Conservation (phyloP, 2,888 invertebrate genomes). For the Podotricha telesiphe region DNA sequence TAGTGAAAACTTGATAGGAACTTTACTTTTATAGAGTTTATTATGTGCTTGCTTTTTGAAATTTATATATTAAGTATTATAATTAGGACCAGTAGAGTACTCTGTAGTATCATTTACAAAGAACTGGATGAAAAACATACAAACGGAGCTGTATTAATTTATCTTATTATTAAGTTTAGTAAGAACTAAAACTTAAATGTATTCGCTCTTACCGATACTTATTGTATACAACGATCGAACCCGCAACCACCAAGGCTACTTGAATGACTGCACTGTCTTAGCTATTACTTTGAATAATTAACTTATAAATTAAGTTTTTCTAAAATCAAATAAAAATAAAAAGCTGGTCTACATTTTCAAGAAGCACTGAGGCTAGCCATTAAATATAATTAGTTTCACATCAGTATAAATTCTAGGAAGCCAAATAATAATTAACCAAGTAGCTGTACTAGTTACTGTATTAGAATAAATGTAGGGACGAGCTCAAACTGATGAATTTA, state of each 20-base stretch:
- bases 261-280: not conserved
- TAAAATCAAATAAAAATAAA: constrained; percentile 18
- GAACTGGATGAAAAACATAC: no score
- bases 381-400: constrained; percentile 20
- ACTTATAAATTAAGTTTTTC: constrained; percentile 7
- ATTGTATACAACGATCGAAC: not conserved
- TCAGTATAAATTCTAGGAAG: constrained; percentile 14
- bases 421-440: constrained; percentile 13
- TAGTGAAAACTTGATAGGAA: not conserved
- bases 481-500: not conserved
- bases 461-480: constrained; percentile 1
- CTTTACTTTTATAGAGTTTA: not conserved
- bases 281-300: constrained; percentile 2
- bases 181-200: no score
- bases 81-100: no score
- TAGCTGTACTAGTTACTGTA: constrained; percentile 11
- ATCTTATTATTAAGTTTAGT: no score
- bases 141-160: no score
- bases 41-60: no score
- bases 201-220: no score
- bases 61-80: no score
- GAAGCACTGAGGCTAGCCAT: constrained; percentile 13
- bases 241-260: not conserved
- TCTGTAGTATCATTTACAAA: no score
- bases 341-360: constrained; percentile 13